Evolutionary conservation across 2,888 invertebrate species (phyloP).

Genomic region (Ochropleura leucogaster): DNA sequence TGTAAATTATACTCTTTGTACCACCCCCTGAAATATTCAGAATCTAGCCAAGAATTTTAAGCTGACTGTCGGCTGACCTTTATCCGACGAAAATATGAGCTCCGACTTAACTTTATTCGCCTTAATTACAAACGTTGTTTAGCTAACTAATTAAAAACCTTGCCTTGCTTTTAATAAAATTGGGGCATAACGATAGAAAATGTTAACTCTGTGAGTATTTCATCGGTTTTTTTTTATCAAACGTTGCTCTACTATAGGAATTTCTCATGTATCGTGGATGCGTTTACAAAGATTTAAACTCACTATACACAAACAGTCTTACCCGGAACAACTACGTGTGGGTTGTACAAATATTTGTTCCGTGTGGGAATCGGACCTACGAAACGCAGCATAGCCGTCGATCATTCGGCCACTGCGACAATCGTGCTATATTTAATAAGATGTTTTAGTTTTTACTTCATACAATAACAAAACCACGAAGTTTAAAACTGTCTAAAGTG

Average conservation of each 20-base stretch:
- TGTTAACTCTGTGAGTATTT: conserved; percentile 52
- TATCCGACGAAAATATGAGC: conserved; percentile 58
- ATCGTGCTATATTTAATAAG: conserved; percentile 6
- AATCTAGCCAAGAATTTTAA: conserved; percentile 52
- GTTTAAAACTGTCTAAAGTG: conserved; percentile 70
- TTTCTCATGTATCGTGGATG: too few species aligned
- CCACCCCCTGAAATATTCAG: conserved; percentile 44
- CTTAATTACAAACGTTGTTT: conserved; percentile 63
- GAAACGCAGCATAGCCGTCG: too few species aligned
- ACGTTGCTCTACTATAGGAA: too few species aligned
- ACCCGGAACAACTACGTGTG: too few species aligned
- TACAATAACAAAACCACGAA: conserved; percentile 51
- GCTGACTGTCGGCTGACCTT: conserved; percentile 51
- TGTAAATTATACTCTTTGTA: conserved; percentile 56
- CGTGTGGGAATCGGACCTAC: too few species aligned
- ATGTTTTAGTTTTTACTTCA: conserved; percentile 34
- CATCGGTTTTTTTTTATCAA: background rate
- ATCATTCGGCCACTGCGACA: too few species aligned
- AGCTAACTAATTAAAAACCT: conserved; percentile 60
- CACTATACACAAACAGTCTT: too few species aligned
- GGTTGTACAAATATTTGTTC: too few species aligned
- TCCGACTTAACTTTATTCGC: conserved; percentile 60
- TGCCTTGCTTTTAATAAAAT: conserved; percentile 60
- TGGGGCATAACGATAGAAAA: conserved; percentile 54
- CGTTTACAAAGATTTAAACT: too few species aligned